phyloP scores from a whole-genome alignment of 2,113 vertebrate genomes.

The Sebastes fasciatus region DNA sequence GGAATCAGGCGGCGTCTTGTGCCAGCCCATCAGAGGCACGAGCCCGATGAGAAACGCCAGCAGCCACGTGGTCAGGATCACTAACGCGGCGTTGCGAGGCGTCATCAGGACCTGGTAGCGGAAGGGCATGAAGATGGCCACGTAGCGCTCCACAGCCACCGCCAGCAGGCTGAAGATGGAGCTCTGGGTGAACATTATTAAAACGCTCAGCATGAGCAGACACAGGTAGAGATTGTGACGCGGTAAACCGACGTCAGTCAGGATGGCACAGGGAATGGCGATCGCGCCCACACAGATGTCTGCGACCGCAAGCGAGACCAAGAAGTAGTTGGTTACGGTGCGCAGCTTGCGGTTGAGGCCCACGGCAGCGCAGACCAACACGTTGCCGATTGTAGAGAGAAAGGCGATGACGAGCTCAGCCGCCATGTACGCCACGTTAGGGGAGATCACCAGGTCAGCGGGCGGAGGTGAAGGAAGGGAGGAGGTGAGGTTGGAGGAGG shows the following conservation, averaged over 20 bases:
- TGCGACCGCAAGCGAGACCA: conserved; percentile 84
- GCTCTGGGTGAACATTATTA: conserved; percentile 86
- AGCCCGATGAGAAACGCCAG: conserved; percentile 77
- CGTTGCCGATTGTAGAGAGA: conserved; percentile 79
- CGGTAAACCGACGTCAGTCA: conserved; percentile 82
- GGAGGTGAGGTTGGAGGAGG: neutral
- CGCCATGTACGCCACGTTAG: conserved; percentile 78
- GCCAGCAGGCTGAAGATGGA: conserved; percentile 87
- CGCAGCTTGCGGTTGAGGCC: conserved; percentile 80
- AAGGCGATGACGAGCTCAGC: conserved; percentile 83
- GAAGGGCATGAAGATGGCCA: conserved; percentile 86
- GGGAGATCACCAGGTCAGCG: conserved; percentile 38
- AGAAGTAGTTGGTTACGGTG: conserved; percentile 86
- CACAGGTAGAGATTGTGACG: conserved; percentile 81
- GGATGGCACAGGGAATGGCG: conserved; percentile 86
- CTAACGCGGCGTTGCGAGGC: conserved; percentile 74
- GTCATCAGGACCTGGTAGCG: conserved; percentile 83
- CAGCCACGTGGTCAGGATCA: conserved; percentile 80
- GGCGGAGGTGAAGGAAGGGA: neutral
- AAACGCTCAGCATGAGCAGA: conserved; percentile 84
- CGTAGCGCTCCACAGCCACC: conserved; percentile 84
- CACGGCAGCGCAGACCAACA: conserved; percentile 82
- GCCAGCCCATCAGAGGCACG: conserved; percentile 83
- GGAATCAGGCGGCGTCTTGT: conserved; percentile 62
- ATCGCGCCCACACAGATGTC: conserved; percentile 84